phyloP scores from a whole-genome alignment of 2,888 invertebrate species.

The Panopea generosa region DNA sequence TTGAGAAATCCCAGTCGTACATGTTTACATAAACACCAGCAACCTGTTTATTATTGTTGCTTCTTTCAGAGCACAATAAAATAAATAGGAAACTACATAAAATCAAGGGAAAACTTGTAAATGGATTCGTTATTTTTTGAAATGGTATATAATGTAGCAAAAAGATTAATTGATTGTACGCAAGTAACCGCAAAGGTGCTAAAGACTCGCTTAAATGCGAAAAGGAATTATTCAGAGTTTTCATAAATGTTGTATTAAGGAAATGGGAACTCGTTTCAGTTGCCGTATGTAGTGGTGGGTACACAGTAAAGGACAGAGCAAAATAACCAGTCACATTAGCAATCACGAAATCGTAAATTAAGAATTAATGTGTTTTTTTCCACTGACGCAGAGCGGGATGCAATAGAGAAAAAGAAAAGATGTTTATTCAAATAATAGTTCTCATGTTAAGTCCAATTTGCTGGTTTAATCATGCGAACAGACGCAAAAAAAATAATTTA shows the following conservation, averaged over 20 bases:
- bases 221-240: too few species aligned
- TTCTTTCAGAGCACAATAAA: neutral
- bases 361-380: constrained; percentile 5
- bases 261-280: too few species aligned
- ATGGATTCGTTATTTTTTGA: too few species aligned
- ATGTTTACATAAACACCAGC: constrained; percentile 5
- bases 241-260: too few species aligned
- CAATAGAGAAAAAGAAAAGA: neutral
- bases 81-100: constrained; percentile 9
- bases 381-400: neutral
- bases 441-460: constrained; percentile 22
- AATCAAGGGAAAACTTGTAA: neutral
- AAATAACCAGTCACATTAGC: too few species aligned
- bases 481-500: constrained; percentile 47
- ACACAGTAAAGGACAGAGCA: too few species aligned
- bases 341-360: neutral
- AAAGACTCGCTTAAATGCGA: too few species aligned
- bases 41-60: neutral
- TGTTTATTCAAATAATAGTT: constrained; percentile 1
- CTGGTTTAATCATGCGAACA: constrained; percentile 39
- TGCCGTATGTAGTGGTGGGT: too few species aligned
- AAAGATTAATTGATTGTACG: too few species aligned
- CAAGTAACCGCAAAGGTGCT: too few species aligned
- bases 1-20: constrained; percentile 7
- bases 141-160: too few species aligned